Evolutionary conservation across 2,113 vertebrate species (phyloP), one percentile per base, ranked within the genome.

Genomic region (Rattus rattus): DNA sequence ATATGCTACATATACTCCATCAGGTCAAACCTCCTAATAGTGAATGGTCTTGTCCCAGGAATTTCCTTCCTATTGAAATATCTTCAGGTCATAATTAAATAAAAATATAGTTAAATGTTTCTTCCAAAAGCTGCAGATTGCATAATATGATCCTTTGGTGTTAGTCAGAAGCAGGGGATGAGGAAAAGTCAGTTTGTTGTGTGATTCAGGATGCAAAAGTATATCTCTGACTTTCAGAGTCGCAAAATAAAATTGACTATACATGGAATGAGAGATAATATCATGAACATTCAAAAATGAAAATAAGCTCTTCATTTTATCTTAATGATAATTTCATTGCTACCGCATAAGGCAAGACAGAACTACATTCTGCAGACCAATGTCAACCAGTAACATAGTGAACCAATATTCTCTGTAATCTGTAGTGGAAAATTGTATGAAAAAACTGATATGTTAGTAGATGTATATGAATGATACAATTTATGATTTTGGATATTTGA

Each of bases 161-260:
- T 59, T 36, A 69, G 0, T 76, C 30, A 16, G 39, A 0, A 88
- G 11, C 12, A 6, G 33, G 6, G 49, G 2, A 17, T n/a, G 3
- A 43, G 14, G 26, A 49, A 28, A 52, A 28, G 28, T 56, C 39
- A 80, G 30, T 36, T 17, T 47, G 22, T 61, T 6, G 1, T 86
- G 7, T 76, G 2, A 4, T n/a, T 14, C 9, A 43, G 8, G 5
- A 36, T 20, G 5, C 63, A 36, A 22, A 4, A 59, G 49, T 69
- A 69, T 16, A 56, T 73, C 14, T 3, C 3, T 56, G 83, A 76
- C 11, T 16, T 91, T 75, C 36, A 77, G 52, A 84, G 20, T 61
- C 47, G 4, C 1, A 73, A 87, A 49, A 12, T 65, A 54, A 47
- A 54, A 56, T 56, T n/a, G 0, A 70, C 76, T 77, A 72, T 65